Evolutionary conservation across 2,797 vertebrate species (phyloP).

Genomic region (Neosilurus hyrtlii): DNA sequence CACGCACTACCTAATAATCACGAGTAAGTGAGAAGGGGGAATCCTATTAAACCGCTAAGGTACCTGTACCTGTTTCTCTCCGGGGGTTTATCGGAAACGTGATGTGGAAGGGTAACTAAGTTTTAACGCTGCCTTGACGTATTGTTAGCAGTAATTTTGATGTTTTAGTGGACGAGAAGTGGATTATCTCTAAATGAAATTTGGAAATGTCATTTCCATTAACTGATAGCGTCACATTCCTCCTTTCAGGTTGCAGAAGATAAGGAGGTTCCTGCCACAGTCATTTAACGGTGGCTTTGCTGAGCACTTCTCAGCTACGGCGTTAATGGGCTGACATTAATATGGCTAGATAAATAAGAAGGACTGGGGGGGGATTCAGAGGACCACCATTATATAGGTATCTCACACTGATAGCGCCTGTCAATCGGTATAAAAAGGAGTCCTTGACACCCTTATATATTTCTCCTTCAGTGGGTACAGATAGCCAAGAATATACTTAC

Average conservation of each 20-base stretch:
- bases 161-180: slow-evolving; percentile 91
- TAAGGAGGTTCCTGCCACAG: slow-evolving; percentile 87
- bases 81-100: slow-evolving; percentile 76
- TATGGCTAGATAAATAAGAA: slow-evolving; percentile 93
- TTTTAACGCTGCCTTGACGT: slow-evolving; percentile 83
- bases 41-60: slow-evolving; percentile 70
- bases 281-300: slow-evolving; percentile 87
- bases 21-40: slow-evolving; percentile 64
- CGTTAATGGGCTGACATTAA: slow-evolving; percentile 98
- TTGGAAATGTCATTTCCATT: slow-evolving; percentile 93
- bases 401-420: slow-evolving; percentile 84
- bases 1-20: slow-evolving; percentile 66
- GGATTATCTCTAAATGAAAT: slow-evolving; percentile 89
- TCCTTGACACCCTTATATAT: slow-evolving; percentile 66
- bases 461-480: slow-evolving; percentile 49
- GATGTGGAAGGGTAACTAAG: slow-evolving; percentile 77
- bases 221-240: slow-evolving; percentile 92
- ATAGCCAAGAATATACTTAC: slow-evolving; percentile 33
- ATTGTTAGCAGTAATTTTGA: slow-evolving; percentile 85
- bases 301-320: slow-evolving; percentile 82
- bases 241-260: slow-evolving; percentile 89
- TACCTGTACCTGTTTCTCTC: slow-evolving; percentile 76
- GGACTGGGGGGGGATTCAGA: slow-evolving; percentile 68
- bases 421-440: slow-evolving; percentile 82
- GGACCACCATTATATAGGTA: slow-evolving; percentile 80